These are phyloP conservation scores for Dendroctonus ponderosae DNA, from an alignment of 1,140 invertebrate genomes.

Conservation along the genomic window DNA sequence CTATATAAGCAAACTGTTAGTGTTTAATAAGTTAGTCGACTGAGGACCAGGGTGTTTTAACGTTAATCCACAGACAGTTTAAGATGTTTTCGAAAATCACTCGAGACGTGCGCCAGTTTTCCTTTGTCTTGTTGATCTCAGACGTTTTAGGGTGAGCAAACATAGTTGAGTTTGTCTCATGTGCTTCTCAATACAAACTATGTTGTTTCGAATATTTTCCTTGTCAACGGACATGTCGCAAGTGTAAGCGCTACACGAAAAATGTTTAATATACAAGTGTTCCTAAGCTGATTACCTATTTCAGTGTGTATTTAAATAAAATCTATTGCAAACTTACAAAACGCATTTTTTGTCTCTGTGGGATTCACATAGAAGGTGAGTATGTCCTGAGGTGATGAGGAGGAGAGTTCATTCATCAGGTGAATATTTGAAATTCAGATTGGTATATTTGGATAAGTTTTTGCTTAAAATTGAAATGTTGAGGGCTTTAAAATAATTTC, in stretches of 20 bases:
- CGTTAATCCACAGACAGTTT: no score
- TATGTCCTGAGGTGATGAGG: no score
- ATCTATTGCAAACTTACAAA: conserved; percentile 44
- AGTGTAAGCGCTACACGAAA: conserved; percentile 44
- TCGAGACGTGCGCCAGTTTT: conserved; percentile 16
- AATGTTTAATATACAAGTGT: conserved; percentile 45
- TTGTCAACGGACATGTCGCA: conserved; percentile 45
- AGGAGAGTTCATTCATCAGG: no score
- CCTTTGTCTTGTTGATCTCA: conserved; percentile 16
- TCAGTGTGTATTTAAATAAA: conserved; percentile 50
- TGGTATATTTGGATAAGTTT: no score
- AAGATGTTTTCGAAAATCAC: no score
- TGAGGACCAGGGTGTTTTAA: conserved; percentile 31
- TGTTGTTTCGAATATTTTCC: conserved; percentile 50
- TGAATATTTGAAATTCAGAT: no score
- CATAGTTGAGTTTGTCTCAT: conserved; percentile 9
- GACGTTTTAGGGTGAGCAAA: neutral
- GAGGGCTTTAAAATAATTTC: no score
- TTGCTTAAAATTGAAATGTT: no score
- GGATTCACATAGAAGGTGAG: no score
- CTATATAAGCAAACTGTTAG: conserved; percentile 22
- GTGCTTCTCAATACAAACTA: conserved; percentile 40
- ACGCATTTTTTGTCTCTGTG: no score
- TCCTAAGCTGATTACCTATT: conserved; percentile 49
- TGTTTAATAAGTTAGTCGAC: conserved; percentile 29